A percentile compares a stretch with the other conserved stretches of the same genome.
Conservation (phyloP, 2,888 invertebrate species). For the Phytoseiulus persimilis region DNA sequence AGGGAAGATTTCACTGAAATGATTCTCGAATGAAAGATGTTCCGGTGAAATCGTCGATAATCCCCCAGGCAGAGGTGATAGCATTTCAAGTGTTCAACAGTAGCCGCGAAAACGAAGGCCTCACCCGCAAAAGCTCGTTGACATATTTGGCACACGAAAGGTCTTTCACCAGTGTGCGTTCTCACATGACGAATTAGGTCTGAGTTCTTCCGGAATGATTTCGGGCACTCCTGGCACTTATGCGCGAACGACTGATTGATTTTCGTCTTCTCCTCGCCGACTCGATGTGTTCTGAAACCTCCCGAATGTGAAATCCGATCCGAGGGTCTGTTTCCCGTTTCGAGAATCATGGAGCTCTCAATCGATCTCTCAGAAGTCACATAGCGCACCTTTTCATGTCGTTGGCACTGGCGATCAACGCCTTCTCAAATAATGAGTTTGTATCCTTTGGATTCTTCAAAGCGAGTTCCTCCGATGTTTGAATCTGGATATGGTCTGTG, state of each 20-base stretch:
- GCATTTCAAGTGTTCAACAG: no score
- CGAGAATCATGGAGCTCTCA: not conserved
- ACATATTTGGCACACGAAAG: constrained; percentile 49
- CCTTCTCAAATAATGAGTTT: constrained; percentile 49
- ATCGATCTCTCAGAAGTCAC: not conserved
- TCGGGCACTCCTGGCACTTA: constrained; percentile 50
- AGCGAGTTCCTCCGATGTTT: constrained; percentile 45
- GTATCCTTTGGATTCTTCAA: constrained; percentile 43
- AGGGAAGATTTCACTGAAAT: constrained; percentile 50
- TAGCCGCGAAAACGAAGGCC: not conserved
- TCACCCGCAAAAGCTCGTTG: constrained; percentile 41
- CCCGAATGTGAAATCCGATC: not conserved
- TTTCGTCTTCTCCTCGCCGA: constrained; percentile 12
- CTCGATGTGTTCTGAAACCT: not conserved
- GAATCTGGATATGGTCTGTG: constrained; percentile 5
- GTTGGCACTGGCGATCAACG: constrained; percentile 50
- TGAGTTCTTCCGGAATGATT: constrained; percentile 53
- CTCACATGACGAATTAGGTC: constrained; percentile 52
- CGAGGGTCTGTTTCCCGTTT: not conserved
- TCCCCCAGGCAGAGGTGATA: no score
- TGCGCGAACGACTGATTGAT: constrained; percentile 44
- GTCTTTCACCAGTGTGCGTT: constrained; percentile 55
- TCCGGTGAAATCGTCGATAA: constrained; percentile 52
- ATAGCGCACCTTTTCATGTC: constrained; percentile 48
- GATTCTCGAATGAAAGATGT: constrained; percentile 52